These are phyloP conservation scores for Parambassis ranga DNA, from an alignment of 2,797 vertebrate genomes.

Conservation along the genomic window DNA sequence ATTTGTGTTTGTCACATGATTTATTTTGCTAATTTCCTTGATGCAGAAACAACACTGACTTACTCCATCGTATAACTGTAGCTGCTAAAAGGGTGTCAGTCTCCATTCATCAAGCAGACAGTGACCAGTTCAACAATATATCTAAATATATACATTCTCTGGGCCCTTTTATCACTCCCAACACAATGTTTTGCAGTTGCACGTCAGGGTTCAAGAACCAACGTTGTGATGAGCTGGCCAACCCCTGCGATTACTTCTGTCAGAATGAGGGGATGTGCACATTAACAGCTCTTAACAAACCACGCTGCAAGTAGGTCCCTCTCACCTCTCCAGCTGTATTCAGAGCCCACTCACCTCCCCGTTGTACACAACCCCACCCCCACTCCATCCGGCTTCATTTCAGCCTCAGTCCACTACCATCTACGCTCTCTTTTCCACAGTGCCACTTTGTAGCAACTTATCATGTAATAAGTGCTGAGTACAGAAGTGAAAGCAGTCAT, in stretches of 20 bases:
- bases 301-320: constrained; percentile 99
- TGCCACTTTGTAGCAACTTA: constrained; percentile 56
- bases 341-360: constrained; percentile 62
- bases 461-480: constrained; percentile 60
- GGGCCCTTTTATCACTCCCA: constrained; percentile 69
- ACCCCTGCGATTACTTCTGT: constrained; percentile 99
- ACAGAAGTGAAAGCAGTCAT: not conserved
- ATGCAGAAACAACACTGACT: constrained; percentile 29
- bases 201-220: constrained; percentile 99
- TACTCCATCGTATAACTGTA: constrained; percentile 14
- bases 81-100: constrained; percentile 42
- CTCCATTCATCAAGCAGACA: constrained; percentile 41
- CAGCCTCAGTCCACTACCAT: constrained; percentile 40
- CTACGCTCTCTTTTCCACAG: constrained; percentile 29
- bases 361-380: constrained; percentile 50
- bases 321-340: constrained; percentile 70
- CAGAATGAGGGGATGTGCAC: constrained; percentile 99
- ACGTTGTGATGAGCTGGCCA: constrained; percentile 99
- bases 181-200: constrained; percentile 95
- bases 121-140: constrained; percentile 48
- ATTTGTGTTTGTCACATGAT: constrained; percentile 36
- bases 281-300: constrained; percentile 99
- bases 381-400: constrained; percentile 67
- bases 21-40: constrained; percentile 36
- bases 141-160: constrained; percentile 54